Percentiles rank a stretch among this genome's conserved stretches.
Evolutionary conservation across 2,888 invertebrate genomes (phyloP).

Genomic region (Prionchulus punctatus): DNA sequence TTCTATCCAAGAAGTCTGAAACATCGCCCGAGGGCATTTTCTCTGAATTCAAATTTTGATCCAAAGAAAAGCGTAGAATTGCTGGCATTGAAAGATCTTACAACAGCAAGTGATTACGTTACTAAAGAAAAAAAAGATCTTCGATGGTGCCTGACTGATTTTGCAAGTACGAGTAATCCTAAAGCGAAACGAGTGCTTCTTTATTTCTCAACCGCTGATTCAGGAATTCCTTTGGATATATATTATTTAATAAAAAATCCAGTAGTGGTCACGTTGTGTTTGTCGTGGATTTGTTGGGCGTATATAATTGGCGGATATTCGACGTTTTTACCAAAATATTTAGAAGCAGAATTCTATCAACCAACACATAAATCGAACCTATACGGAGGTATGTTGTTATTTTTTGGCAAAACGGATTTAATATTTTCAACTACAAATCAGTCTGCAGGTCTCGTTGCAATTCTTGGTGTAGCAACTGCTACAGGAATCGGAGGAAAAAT

Average conservation of each 20-base stretch:
- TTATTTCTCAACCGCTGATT: too few species aligned
- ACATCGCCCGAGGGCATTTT: too few species aligned
- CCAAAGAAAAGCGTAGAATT: background rate
- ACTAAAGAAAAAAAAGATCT: background rate
- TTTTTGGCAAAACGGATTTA: background rate
- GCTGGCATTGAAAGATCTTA: background rate
- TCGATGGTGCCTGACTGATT: background rate
- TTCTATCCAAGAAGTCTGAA: background rate
- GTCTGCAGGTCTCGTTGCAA: background rate
- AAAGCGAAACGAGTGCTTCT: too few species aligned
- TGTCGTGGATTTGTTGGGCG: background rate
- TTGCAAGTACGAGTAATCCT: background rate
- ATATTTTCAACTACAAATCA: too few species aligned
- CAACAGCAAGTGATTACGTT: background rate
- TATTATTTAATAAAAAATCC: background rate
- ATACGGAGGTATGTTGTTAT: background rate
- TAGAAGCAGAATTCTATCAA: background rate
- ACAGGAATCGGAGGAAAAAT: background rate
- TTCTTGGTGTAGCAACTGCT: background rate
- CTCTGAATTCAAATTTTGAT: too few species aligned
- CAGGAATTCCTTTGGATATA: background rate
- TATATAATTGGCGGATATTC: slow-evolving; percentile 2
- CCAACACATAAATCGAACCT: background rate
- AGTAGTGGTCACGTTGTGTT: background rate
- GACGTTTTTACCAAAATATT: slow-evolving; percentile 1